Evolutionary conservation across 2,113 vertebrate genomes (phyloP).

Genomic region (Cyprinodon tularosa): DNA sequence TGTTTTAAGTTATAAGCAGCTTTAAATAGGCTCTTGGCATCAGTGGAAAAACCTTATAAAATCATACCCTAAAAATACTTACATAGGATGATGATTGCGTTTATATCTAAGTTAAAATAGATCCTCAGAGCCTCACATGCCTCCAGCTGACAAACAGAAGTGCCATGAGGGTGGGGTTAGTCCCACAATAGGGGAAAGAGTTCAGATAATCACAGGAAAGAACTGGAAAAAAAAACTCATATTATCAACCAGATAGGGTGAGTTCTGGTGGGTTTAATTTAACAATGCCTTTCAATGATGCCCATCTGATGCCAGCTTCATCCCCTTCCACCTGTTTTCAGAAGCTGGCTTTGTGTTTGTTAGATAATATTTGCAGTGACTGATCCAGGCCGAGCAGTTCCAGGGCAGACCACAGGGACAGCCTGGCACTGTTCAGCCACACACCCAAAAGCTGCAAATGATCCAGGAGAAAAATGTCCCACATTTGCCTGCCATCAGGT

Average conservation of each 20-base stretch:
- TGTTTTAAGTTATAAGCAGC: neutral
- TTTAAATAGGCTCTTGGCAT: neutral
- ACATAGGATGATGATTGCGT: neutral
- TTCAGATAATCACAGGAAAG: constrained; percentile 27
- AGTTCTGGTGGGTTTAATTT: neutral
- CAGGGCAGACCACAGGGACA: constrained; percentile 45
- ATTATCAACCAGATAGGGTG: neutral
- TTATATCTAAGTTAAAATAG: neutral
- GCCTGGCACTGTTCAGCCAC: constrained; percentile 65
- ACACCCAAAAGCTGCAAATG: constrained; percentile 46
- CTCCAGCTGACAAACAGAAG: constrained; percentile 19
- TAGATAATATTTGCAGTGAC: constrained; percentile 1
- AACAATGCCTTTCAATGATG: neutral
- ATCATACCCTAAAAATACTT: neutral
- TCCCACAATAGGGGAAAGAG: constrained; percentile 12
- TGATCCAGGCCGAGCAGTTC: constrained; percentile 64
- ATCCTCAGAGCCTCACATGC: constrained; percentile 22
- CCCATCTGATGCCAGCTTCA: neutral
- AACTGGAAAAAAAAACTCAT: neutral
- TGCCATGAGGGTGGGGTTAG: constrained; percentile 44
- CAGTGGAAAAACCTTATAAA: neutral
- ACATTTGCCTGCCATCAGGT: constrained; percentile 28
- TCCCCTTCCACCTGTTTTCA: neutral
- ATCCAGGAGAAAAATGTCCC: constrained; percentile 42
- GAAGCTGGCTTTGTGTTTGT: neutral